Conservation (phyloP, 2,113 vertebrate genomes). For the Falcunculus frontatus region DNA sequence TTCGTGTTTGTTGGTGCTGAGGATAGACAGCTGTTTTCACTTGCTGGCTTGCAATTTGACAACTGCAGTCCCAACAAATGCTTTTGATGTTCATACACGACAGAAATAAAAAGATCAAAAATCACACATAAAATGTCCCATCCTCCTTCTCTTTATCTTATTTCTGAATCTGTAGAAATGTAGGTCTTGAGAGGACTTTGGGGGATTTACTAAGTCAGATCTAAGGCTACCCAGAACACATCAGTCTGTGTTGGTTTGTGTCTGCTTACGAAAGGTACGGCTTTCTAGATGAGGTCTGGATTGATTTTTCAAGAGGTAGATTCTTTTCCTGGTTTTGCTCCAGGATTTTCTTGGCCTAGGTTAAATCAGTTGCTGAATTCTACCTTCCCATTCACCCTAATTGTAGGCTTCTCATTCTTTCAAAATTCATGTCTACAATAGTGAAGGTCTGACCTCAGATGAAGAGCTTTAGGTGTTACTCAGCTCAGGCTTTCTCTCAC, state of each 20-base stretch:
- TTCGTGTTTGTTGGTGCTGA: slow-evolving; percentile 48
- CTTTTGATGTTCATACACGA: slow-evolving; percentile 25
- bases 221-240: not conserved
- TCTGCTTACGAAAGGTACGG: not conserved
- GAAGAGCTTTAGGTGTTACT: not conserved
- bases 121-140: not conserved
- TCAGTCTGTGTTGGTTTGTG: not conserved
- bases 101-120: slow-evolving; percentile 17
- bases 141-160: not conserved
- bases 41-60: slow-evolving; percentile 47
- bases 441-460: not conserved
- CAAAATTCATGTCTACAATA: not conserved
- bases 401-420: not conserved
- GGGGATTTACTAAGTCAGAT: not conserved
- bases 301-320: not conserved
- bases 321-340: not conserved
- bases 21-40: slow-evolving; percentile 60
- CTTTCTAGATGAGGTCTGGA: not conserved
- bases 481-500: not conserved
- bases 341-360: not conserved
- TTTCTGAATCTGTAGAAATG: not conserved
- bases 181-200: not conserved
- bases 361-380: not conserved
- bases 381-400: not conserved
- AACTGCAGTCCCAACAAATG: slow-evolving; percentile 41